Evolutionary conservation across 2,888 invertebrate species (phyloP), one percentile per base, ranked within the genome.

Genomic region (Tholera decimalis): DNA sequence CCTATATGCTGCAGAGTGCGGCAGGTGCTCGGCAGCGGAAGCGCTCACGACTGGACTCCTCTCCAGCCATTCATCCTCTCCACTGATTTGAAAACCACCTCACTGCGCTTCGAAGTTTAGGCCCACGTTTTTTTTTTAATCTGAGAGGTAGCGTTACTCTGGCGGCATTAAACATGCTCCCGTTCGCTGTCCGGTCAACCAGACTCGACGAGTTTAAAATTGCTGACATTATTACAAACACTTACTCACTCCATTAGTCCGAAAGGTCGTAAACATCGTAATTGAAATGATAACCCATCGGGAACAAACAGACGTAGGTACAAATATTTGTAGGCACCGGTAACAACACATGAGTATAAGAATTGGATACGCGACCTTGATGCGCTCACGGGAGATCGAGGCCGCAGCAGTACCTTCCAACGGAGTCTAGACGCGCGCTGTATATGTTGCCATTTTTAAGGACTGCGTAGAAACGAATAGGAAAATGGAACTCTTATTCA

Each of bases 361-460:
- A 64, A 55, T 61, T 67, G 30, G 37, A 67, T 26, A 67, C 37
- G 44, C 44, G 37, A 55, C 54, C 63, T 51, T 35, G n/a, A 9
- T 15, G 33, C 15, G 28, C 26, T 28, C 28, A 44, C 7, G 13
- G 49, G 9, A 63, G 50, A 53, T 66, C 18, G 66, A 35, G 66
- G 28, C n/a, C 22, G 28, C 24, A 30, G 5, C 20, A 24, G n/a
- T 30, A n/a, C 2, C 9, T 22, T 8, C 18, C 18, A 43, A 13
- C n/a, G 33, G n/a, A 46, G 15, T 62, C 7, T 13, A 8, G 3
- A 24, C 18, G 11, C 3, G 13, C 15, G 24, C 20, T n/a, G 64
- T 24, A 13, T 1, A 11, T 11, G 0, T 13, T 33, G n/a, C 15
- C 51, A 41, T 5, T 20, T 41, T 9, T 41, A 9, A 11, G 20